Percentiles rank a stretch among this genome's conserved stretches.
Evolutionary conservation across 2,113 vertebrate genomes (phyloP).

Genomic region (Ondatra zibethicus): DNA sequence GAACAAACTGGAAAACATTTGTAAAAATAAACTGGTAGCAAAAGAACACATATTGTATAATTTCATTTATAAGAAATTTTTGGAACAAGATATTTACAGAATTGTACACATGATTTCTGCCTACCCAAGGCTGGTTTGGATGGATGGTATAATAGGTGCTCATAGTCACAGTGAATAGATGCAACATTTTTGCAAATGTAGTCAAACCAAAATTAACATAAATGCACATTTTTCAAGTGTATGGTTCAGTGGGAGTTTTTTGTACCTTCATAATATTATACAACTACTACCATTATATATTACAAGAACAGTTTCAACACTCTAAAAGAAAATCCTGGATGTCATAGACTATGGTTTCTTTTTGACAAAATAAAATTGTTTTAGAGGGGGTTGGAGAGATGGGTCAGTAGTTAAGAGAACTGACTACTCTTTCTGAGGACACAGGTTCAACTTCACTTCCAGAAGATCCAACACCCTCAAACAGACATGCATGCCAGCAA

Average conservation of each 20-base stretch:
- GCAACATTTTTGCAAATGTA: not conserved
- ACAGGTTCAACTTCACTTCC: not conserved
- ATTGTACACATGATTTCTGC: not conserved
- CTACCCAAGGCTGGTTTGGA: not conserved
- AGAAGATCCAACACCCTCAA: not conserved
- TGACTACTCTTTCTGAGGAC: not conserved
- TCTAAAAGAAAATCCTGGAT: not conserved
- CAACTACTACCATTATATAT: not conserved
- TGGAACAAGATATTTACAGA: conserved; percentile 14
- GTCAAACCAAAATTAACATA: not conserved
- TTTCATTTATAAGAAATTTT: not conserved
- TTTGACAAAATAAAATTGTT: not conserved
- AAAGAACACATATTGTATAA: not conserved
- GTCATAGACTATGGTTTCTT: not conserved
- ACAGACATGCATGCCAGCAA: not conserved
- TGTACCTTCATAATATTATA: not conserved
- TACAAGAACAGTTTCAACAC: conserved; percentile 14
- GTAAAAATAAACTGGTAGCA: not conserved
- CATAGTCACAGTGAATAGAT: not conserved
- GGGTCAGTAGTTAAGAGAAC: not conserved
- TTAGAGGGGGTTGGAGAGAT: not conserved
- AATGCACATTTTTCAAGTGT: not conserved
- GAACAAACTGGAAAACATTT: not conserved
- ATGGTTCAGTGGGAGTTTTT: not conserved
- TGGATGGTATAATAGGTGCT: not conserved